Conservation (phyloP, 1,140 invertebrate species). For the Ostrea edulis region DNA sequence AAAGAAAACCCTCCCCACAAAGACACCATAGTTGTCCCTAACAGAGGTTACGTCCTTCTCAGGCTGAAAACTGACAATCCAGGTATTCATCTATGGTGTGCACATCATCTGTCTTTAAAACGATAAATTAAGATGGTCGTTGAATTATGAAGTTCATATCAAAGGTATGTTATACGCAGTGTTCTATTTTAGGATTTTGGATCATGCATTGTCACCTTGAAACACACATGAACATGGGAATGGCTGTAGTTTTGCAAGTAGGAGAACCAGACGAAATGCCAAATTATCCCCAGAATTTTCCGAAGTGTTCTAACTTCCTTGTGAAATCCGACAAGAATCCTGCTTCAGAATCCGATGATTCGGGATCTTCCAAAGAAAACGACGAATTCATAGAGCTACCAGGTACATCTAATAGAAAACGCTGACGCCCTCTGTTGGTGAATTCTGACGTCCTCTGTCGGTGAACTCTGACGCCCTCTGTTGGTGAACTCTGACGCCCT, state of each 20-base stretch:
- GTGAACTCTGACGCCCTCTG: background rate
- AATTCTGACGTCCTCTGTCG: too few relatives aligned
- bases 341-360: background rate
- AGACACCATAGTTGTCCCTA: slow-evolving; percentile 46
- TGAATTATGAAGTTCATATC: too few relatives aligned
- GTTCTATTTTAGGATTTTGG: background rate
- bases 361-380: background rate
- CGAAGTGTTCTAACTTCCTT: background rate
- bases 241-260: slow-evolving; percentile 38
- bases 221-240: slow-evolving; percentile 31
- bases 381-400: background rate
- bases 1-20: slow-evolving; percentile 37
- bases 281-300: background rate
- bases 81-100: background rate
- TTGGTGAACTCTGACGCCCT: too few relatives aligned
- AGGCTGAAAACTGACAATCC: background rate
- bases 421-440: background rate
- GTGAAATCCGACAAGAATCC: background rate
- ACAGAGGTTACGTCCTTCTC: background rate
- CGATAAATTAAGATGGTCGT: too few relatives aligned
- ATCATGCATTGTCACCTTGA: slow-evolving; percentile 43
- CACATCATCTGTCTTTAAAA: too few relatives aligned
- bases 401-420: background rate
- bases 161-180: too few relatives aligned
- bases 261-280: slow-evolving; percentile 23